A percentile compares a stretch with the other conserved stretches of the same genome.
Evolutionary conservation across 1,140 invertebrate species (phyloP).

Genomic region (Bilobella aurantiaca): DNA sequence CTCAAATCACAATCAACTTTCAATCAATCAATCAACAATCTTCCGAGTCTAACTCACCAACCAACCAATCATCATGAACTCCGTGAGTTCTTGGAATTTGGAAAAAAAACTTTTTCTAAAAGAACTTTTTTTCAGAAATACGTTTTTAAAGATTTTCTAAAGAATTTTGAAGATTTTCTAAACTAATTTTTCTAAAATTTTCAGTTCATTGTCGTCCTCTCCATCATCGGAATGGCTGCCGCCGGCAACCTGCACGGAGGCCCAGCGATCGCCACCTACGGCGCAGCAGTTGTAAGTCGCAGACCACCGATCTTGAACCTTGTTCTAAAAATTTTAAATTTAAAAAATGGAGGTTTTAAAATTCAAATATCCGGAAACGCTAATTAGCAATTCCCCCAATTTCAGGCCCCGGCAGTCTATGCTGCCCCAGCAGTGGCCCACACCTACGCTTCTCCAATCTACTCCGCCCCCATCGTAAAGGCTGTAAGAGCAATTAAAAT

Average conservation of each 20-base stretch:
- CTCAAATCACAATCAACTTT: too few species aligned
- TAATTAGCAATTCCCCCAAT: neutral
- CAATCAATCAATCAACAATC: too few species aligned
- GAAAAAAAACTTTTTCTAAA: too few species aligned
- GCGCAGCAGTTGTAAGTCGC: neutral
- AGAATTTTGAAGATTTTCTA: neutral
- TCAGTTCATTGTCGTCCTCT: conserved; percentile 3
- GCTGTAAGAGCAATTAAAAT: neutral
- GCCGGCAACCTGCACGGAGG: neutral
- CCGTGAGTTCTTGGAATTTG: neutral
- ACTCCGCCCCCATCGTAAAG: neutral
- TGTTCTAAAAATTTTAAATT: neutral
- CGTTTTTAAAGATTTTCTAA: neutral
- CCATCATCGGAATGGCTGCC: neutral
- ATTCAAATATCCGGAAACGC: neutral
- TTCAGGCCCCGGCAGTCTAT: neutral
- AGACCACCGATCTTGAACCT: neutral
- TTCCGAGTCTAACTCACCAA: too few species aligned
- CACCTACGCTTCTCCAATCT: neutral
- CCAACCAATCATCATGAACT: neutral
- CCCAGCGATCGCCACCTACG: neutral
- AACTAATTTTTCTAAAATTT: neutral
- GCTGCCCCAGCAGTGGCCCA: neutral
- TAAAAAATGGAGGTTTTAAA: neutral
- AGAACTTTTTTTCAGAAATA: too few species aligned